These are phyloP conservation scores for Helicolenus hilgendorfi DNA, from an alignment of 2,797 vertebrate genomes.

Conservation along the genomic window DNA sequence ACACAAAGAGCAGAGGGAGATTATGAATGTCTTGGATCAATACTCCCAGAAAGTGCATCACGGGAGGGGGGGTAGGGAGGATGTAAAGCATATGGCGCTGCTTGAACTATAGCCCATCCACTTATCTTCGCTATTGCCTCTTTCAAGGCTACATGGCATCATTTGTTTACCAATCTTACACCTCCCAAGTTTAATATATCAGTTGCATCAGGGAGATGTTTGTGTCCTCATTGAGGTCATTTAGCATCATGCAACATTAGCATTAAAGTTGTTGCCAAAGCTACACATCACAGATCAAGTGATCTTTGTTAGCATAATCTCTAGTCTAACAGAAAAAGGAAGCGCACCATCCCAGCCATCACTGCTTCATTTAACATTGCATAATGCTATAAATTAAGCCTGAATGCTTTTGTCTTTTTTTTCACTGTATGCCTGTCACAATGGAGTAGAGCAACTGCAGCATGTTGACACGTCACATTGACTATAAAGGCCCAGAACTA, in stretches of 20 bases:
- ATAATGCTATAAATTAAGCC: background rate
- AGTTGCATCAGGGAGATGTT: background rate
- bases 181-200: background rate
- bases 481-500: constrained; percentile 18
- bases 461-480: constrained; percentile 3
- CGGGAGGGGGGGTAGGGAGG: background rate
- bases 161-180: background rate
- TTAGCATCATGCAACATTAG: constrained; percentile 15
- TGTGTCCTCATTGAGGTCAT: constrained; percentile 6
- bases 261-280: background rate
- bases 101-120: constrained; percentile 70
- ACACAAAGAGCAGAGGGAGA: constrained; percentile 48
- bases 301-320: constrained; percentile 22
- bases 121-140: constrained; percentile 46
- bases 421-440: background rate
- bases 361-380: constrained; percentile 11
- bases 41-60: constrained; percentile 57
- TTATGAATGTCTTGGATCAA: constrained; percentile 74
- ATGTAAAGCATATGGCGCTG: constrained; percentile 80
- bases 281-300: background rate
- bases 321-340: background rate
- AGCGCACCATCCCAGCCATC: background rate
- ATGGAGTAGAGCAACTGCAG: background rate
- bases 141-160: background rate
- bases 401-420: background rate